These are phyloP conservation scores for Argopecten irradians DNA, from an alignment of 1,140 invertebrate species.

Conservation along the genomic window DNA sequence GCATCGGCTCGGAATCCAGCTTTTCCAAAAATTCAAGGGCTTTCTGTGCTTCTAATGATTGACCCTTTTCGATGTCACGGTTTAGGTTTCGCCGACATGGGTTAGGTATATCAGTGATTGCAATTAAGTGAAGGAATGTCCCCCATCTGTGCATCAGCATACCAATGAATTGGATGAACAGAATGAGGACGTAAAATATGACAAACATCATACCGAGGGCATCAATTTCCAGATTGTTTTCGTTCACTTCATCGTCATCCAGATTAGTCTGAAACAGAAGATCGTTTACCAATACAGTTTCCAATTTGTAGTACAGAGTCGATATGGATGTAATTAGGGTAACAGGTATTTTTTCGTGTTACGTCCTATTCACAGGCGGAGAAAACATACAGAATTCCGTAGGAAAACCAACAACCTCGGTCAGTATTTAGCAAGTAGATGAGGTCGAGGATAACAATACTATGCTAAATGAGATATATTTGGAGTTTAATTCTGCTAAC, in stretches of 20 bases:
- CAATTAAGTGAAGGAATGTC: conserved; percentile 97
- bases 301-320: not conserved
- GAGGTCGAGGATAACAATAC: too few species aligned
- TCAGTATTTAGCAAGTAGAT: too few species aligned
- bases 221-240: conserved; percentile 57
- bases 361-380: too few species aligned
- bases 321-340: too few species aligned
- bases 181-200: conserved; percentile 76
- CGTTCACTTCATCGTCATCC: conserved; percentile 36
- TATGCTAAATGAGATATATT: too few species aligned
- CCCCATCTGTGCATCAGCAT: conserved; percentile 85
- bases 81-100: conserved; percentile 44
- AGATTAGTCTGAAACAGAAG: conserved; percentile 9
- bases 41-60: conserved; percentile 27
- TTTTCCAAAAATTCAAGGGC: conserved; percentile 45
- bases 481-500: too few species aligned
- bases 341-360: too few species aligned
- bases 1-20: conserved; percentile 43
- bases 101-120: conserved; percentile 87
- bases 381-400: too few species aligned
- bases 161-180: conserved; percentile 77
- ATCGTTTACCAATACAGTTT: not conserved
- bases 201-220: conserved; percentile 68
- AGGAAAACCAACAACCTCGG: too few species aligned
- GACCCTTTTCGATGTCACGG: not conserved